These are phyloP conservation scores for Sebastiscus albofasciatus DNA, from an alignment of 2,797 vertebrate species.

Conservation along the genomic window DNA sequence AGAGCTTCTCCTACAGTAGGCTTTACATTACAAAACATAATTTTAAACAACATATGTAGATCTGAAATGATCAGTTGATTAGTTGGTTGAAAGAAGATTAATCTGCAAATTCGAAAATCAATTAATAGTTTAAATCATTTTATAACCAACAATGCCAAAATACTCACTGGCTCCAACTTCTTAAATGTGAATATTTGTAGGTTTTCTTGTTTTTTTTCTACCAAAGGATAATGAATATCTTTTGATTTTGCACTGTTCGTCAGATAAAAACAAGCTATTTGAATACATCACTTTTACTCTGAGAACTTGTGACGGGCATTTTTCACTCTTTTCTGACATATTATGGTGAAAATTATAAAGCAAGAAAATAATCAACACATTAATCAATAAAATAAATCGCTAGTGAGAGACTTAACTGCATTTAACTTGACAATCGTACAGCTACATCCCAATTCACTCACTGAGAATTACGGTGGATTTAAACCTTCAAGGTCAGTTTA, in stretches of 20 bases:
- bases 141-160: neutral
- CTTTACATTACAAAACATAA: neutral
- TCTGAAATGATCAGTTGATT: neutral
- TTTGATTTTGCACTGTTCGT: neutral
- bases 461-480: neutral
- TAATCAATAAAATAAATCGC: neutral
- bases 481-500: neutral
- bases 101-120: neutral
- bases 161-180: neutral
- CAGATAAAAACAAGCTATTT: neutral
- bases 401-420: neutral
- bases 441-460: neutral
- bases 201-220: neutral
- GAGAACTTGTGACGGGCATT: neutral
- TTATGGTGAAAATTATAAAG: neutral
- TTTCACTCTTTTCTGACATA: neutral
- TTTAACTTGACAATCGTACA: neutral
- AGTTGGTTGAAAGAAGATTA: neutral
- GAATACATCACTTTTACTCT: neutral
- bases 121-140: neutral
- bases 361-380: neutral
- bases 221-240: neutral
- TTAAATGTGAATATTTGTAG: neutral
- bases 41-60: neutral
- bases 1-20: neutral